Percentiles rank a stretch among this genome's conserved stretches.
These are phyloP conservation scores for Protobothrops mucrosquamatus DNA, from an alignment of 2,113 vertebrate genomes.

Conservation along the genomic window DNA sequence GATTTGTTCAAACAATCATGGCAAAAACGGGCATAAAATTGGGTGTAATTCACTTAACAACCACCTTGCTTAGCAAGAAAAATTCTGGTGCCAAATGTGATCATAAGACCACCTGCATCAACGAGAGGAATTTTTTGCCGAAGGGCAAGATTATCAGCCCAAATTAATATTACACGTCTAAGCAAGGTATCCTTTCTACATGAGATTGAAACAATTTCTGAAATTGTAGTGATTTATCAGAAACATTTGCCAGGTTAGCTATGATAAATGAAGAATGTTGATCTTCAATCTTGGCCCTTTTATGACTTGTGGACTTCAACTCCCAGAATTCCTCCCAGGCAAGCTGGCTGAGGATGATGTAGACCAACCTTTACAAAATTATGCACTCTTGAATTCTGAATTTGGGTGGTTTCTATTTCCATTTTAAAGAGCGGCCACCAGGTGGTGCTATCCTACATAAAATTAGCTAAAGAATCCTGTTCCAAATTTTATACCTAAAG, in stretches of 20 bases:
- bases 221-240: background rate
- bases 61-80: background rate
- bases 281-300: too few species aligned
- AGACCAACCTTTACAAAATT: background rate
- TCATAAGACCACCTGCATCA: background rate
- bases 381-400: background rate
- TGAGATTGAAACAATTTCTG: background rate
- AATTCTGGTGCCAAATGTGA: background rate
- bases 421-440: constrained; percentile 24
- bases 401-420: background rate
- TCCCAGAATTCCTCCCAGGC: too few species aligned
- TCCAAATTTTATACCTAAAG: background rate
- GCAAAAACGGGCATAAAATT: background rate
- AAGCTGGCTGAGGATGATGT: too few species aligned
- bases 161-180: background rate
- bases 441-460: constrained; percentile 50
- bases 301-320: too few species aligned
- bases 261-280: background rate
- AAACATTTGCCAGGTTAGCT: background rate
- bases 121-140: background rate
- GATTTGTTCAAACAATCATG: background rate
- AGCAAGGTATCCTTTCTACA: background rate
- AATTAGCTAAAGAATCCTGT: background rate
- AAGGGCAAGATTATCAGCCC: background rate
- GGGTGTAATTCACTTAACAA: background rate